Evolutionary conservation across 2,113 vertebrate genomes (phyloP).

Genomic region (Clarias batrachus): DNA sequence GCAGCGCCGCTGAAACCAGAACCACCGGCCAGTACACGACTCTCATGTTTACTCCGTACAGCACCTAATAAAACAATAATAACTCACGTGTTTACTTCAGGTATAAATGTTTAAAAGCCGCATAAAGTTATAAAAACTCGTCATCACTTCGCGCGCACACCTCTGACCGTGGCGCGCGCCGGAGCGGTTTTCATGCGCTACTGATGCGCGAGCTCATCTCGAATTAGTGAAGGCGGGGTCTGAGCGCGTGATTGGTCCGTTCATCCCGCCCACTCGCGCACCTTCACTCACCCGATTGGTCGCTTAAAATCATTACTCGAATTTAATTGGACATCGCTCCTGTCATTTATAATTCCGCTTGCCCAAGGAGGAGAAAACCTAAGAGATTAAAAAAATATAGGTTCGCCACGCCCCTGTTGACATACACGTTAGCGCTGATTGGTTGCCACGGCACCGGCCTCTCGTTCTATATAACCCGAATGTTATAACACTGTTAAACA

Average conservation of each 20-base stretch:
- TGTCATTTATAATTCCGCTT: not conserved
- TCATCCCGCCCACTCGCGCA: constrained; percentile 20
- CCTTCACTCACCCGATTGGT: not conserved
- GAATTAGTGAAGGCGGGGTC: constrained; percentile 14
- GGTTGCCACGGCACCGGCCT: not conserved
- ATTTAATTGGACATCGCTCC: not conserved
- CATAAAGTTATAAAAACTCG: not conserved
- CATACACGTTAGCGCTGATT: not conserved
- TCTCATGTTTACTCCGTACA: constrained; percentile 61
- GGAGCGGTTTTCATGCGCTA: not conserved
- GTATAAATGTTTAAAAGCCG: not conserved
- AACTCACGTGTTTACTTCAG: not conserved
- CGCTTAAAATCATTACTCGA: not conserved
- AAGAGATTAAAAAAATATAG: not conserved
- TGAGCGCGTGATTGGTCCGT: not conserved
- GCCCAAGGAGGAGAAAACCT: not conserved
- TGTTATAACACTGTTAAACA: not conserved
- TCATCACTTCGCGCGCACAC: not conserved
- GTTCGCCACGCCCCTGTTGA: constrained; percentile 27
- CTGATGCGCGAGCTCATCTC: constrained; percentile 10
- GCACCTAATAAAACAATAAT: not conserved
- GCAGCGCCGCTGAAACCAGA: constrained; percentile 52
- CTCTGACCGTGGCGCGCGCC: not conserved
- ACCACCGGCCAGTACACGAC: constrained; percentile 50
- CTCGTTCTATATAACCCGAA: not conserved